Evolutionary conservation across 2,888 invertebrate genomes (phyloP), one percentile per base, ranked within the genome.

Genomic region (Mythimna ferrago): DNA sequence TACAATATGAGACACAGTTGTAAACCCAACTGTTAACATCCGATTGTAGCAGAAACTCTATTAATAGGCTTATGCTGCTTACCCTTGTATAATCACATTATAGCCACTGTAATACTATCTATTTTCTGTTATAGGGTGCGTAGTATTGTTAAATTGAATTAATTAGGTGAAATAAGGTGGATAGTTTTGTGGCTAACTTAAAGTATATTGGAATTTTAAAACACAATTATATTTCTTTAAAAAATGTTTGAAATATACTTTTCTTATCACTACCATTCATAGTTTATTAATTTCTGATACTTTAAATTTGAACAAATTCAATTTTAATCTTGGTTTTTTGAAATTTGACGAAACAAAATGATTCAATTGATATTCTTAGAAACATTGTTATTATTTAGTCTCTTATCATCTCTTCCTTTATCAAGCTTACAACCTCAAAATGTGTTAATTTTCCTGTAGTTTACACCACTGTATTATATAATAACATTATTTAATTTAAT

Each of bases 1-100:
- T 56, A 58, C 21, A 64, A 48, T 57, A 69, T 56, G n/a, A 61
- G n/a, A 61, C 9, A 72, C 44, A 70, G 48, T 35, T 54, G 14
- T 68, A 67, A 71, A 67, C 68, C 66, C 53, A 7, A 60, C 64
- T 63, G 68, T 66, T 61, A 70, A 74, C 73, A 75, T 78, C 53
- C 58, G 57, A 81, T 82, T 44, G 51, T 64, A 76, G 26, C 58
- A 75, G 69, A 66, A 66, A 65, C 81, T 71, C 72, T 69, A 78
- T 79, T 87, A 86, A 85, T 71, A 82, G 76, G 87, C 80, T 83
- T 87, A 86, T 72, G 61, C 54, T 76, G 85, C 81, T 86, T 82
- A 78, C 82, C 71, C 71, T 75, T 35, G 68, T 71, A 57, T 89
- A 89, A 89, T 88, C 80, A 85, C 83, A 89, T 89, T 89, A 88